Evolutionary conservation across 2,113 vertebrate species (phyloP).

Genomic region (Neoarius graeffei): DNA sequence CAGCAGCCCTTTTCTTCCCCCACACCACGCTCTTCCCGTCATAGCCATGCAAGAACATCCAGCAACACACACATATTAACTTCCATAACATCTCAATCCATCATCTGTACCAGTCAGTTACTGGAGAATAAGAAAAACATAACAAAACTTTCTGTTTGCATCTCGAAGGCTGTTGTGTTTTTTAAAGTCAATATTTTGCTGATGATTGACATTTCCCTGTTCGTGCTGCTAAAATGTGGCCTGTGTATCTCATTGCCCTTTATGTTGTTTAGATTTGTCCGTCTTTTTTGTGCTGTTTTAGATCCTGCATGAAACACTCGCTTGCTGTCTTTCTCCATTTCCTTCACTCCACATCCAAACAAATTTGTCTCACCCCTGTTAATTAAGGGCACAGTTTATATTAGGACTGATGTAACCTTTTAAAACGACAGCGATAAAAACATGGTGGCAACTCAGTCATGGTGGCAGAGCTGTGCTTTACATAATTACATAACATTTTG

Average conservation of each 20-base stretch:
- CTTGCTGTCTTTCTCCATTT: conserved; percentile 37
- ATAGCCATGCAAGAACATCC: conserved; percentile 27
- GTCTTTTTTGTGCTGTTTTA: conserved; percentile 17
- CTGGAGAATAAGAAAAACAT: background rate
- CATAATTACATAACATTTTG: background rate
- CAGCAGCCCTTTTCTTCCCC: conserved; percentile 41
- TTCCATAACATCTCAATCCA: conserved; percentile 1
- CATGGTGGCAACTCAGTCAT: background rate
- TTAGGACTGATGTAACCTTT: conserved; percentile 15
- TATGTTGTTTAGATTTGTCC: conserved; percentile 22
- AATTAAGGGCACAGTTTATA: conserved; percentile 40
- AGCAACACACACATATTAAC: background rate
- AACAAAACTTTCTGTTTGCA: background rate
- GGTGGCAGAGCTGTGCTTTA: conserved; percentile 10
- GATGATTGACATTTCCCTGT: background rate
- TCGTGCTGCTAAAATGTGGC: conserved; percentile 10
- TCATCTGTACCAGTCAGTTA: background rate
- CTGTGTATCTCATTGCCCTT: conserved; percentile 24
- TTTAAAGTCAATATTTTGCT: conserved; percentile 14
- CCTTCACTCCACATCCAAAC: conserved; percentile 47
- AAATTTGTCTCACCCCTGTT: conserved; percentile 38
- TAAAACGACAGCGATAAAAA: conserved; percentile 1
- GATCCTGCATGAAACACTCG: conserved; percentile 17
- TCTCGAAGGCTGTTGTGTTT: background rate
- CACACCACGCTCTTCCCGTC: conserved; percentile 41